These are phyloP conservation scores for Drosophila dunni DNA, from an alignment of 1,140 invertebrate species.

Conservation along the genomic window DNA sequence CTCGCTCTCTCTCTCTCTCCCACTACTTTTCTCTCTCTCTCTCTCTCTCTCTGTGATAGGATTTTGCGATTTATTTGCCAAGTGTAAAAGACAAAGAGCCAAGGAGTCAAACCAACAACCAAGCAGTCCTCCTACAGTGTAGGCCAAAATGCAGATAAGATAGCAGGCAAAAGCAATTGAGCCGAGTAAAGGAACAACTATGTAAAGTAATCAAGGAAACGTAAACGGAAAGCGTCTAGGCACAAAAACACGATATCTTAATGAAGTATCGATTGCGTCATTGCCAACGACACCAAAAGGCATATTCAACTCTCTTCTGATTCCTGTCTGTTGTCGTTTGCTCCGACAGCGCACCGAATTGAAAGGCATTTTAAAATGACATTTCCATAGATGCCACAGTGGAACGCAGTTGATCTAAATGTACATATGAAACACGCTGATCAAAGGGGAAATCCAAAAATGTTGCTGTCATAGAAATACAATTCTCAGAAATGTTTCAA, in stretches of 20 bases:
- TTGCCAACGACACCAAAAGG: slow-evolving; percentile 47
- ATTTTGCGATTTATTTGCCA: slow-evolving; percentile 81
- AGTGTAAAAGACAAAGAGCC: slow-evolving; percentile 69
- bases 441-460: slow-evolving; percentile 1
- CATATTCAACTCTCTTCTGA: slow-evolving; percentile 16
- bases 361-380: slow-evolving; percentile 74
- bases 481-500: not conserved
- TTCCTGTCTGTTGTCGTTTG: slow-evolving; percentile 6
- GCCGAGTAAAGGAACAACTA: slow-evolving; percentile 59
- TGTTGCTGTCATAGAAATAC: not conserved
- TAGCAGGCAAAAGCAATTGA: slow-evolving; percentile 25
- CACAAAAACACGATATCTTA: slow-evolving; percentile 83
- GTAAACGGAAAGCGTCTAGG: slow-evolving; percentile 83
- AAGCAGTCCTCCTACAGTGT: slow-evolving; percentile 43
- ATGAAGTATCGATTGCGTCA: slow-evolving; percentile 83
- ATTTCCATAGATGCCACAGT: slow-evolving; percentile 63
- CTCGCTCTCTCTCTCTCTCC: not conserved
- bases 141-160: slow-evolving; percentile 62
- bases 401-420: slow-evolving; percentile 30
- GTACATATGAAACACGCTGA: slow-evolving; percentile 19
- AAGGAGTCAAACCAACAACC: slow-evolving; percentile 30
- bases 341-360: slow-evolving; percentile 23
- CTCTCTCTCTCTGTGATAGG: slow-evolving; percentile 50
- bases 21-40: too few relatives aligned
- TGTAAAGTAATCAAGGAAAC: slow-evolving; percentile 84